Evolutionary conservation across 53 echinoderm and acorn worm species (phyloP), one percentile per base, ranked within the genome.

Genomic region (Stichopus horrens): DNA sequence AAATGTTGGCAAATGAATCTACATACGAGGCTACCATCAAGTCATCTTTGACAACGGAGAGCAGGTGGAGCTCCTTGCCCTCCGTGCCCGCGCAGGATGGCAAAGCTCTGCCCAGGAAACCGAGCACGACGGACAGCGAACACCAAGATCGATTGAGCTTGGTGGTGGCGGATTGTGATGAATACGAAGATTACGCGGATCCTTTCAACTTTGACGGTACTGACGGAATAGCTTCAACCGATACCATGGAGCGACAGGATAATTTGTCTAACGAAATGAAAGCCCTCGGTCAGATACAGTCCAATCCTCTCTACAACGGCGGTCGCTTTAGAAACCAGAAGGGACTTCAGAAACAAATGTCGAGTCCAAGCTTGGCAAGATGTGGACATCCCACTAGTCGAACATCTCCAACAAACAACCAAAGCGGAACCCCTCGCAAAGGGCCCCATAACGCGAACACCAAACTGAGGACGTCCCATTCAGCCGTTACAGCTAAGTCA

Each of bases 181-280:
- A 87, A 57, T 87, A 54, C 20, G 87, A 74, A 54, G 87, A 87
- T 53, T 87, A 87, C 18, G 87, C 87, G 8, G 87, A 87, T 37
- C 87, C 87, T 3, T 87, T 87, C 13, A 8, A 54, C 22, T 21
- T 6, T n/a, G 73, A 68, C 9, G 58, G 21, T 5, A 14, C 37
- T 7, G 23, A 51, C 9, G 10, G 10, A 11, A 22, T 8, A 5
- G 57, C 21, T 5, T 81, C 81, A 81, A 21, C 53, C 21, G 68
- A 59, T 53, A 85, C 67, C 13, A 66, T 52, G 52, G 85, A 85
- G 67, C n/a, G 65, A 66, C 53, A 22, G 8, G 85, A 85, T 21
- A 85, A 85, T 85, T 52, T 85, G 22, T 6, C 65, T 20, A 85
- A 85, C 23, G 85, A 85, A 14, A 65, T 52, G 67, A 85, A 67